Percentiles rank a stretch among this genome's conserved stretches.
Evolutionary conservation across 2,888 invertebrate genomes (phyloP).

Genomic region (Omphaloscelis lunosa): DNA sequence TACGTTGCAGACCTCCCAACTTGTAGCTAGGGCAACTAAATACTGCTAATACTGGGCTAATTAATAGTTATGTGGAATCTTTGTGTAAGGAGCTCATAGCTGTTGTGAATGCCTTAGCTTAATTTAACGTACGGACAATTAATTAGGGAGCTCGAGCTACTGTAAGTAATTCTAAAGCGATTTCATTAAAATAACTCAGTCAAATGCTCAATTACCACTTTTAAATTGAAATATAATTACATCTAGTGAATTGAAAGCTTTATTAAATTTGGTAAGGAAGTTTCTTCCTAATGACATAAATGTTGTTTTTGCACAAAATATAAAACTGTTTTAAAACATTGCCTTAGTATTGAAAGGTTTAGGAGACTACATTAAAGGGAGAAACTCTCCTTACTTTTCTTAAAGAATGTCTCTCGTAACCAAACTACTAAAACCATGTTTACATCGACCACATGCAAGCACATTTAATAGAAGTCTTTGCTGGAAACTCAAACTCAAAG

Average conservation of each 20-base stretch:
- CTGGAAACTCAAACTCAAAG: no score
- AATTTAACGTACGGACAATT: neutral
- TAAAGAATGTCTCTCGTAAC: neutral
- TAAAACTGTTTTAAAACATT: neutral
- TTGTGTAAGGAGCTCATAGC: neutral
- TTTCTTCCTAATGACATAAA: neutral
- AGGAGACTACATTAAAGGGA: no score
- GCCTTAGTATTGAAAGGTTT: neutral
- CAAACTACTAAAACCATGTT: neutral
- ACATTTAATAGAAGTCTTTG: slow-evolving; percentile 4
- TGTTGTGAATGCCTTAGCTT: neutral
- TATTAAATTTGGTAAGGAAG: neutral
- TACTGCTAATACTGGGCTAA: slow-evolving; percentile 37
- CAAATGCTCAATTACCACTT: no score
- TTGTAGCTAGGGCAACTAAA: slow-evolving; percentile 48
- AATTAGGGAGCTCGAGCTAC: neutral
- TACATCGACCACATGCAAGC: neutral
- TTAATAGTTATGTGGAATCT: slow-evolving; percentile 49
- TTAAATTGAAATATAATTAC: neutral
- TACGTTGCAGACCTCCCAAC: slow-evolving; percentile 39
- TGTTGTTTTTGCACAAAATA: neutral
- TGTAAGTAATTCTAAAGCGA: no score
- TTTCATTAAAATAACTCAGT: neutral
- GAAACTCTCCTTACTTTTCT: neutral
- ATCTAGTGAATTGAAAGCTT: neutral